phyloP scores from a whole-genome alignment of 2,113 vertebrate genomes.

The Pachyramphus minor region DNA sequence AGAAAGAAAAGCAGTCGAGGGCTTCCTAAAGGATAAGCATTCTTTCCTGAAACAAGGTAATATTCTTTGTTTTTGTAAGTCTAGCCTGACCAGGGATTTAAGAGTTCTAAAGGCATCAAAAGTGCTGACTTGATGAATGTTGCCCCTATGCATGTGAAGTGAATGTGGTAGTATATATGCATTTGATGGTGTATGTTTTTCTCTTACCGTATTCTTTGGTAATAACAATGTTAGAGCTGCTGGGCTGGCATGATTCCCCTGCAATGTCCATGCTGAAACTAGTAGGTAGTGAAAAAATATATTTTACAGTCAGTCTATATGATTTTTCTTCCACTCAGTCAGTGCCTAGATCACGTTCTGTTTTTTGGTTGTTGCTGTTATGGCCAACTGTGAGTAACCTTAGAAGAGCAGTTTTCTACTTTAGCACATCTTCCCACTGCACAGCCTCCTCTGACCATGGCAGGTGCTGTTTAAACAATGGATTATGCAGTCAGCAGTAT shows the following conservation, averaged over 20 bases:
- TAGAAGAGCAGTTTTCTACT: background rate
- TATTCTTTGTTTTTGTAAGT: background rate
- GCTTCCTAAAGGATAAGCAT: background rate
- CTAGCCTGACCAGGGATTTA: background rate
- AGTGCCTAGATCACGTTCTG: fast-evolving
- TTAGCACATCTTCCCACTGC: background rate
- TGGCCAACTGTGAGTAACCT: background rate
- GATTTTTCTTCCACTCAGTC: background rate
- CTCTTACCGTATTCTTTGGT: background rate
- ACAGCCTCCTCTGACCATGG: background rate
- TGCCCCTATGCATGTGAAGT: background rate
- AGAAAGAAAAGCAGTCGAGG: background rate
- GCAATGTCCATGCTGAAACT: background rate
- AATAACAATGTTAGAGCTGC: background rate
- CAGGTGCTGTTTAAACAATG: background rate
- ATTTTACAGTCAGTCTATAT: background rate
- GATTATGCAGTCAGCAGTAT: background rate
- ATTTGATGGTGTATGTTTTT: background rate
- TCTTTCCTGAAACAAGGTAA: background rate
- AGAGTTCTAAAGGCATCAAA: background rate
- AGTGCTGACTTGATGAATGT: background rate
- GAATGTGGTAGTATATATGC: background rate
- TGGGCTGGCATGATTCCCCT: background rate
- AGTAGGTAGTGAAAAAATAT: background rate
- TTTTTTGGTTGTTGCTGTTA: background rate